Evolutionary conservation across 2,888 invertebrate genomes (phyloP), one percentile per base, ranked within the genome.

Genomic region (Gryllus longicercus): DNA sequence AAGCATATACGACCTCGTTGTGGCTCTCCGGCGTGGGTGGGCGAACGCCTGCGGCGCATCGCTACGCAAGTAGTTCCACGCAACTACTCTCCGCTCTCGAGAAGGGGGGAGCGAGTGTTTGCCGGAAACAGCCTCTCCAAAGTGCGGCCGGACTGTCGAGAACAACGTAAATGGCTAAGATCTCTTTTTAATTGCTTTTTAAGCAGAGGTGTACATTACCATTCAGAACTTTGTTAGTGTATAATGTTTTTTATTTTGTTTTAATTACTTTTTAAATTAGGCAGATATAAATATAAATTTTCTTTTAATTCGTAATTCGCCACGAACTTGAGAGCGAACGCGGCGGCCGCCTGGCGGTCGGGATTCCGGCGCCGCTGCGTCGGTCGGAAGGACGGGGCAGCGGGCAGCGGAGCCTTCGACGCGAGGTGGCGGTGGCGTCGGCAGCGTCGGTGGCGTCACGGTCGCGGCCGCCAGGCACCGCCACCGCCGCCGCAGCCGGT

Each of bases 131-230:
- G 63, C 63, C 63, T 63, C 63, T 63, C 63, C n/a, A 14, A 63
- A 63, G 16, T 63, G 63, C 63, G 10, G 63, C 63, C 63, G 14
- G n/a, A 63, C 63, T 63, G n/a, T 14, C 12, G 63, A 63, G 63
- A 63, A 63, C 16, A 63, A 63, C 14, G n/a, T 18, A 63, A 63
- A 63, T 63, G 14, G 63, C 16, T 63, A 63, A 63, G n/a, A 63
- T 63, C 63, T 63, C 63, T 63, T 63, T 63, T 63, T 63, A 63
- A 63, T 63, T 63, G n/a, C 63, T 63, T 63, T n/a, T 63, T 18
- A 18, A n/a, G 63, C 63, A 63, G 63, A 63, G 63, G 63, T 63
- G 63, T 63, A 18, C 63, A 63, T 63, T 63, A 63, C 63, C 63
- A 63, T 63, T n/a, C 63, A 14, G 63, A 63, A 63, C n/a, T 38